Conservation (phyloP, 2,797 vertebrate genomes). For the Mergus octosetaceus region DNA sequence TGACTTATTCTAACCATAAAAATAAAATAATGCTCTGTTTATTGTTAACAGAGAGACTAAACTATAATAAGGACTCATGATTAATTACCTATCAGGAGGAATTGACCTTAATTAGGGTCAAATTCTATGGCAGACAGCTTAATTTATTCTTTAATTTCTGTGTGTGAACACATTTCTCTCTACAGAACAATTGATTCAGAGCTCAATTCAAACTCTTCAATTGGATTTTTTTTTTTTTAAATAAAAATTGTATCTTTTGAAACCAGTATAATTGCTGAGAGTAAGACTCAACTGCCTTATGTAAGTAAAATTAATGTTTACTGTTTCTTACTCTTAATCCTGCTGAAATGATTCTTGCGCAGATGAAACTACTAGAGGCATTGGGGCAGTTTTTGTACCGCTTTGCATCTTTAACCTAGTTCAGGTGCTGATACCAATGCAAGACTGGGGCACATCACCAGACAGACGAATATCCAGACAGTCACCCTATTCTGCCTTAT, state of each 20-base stretch:
- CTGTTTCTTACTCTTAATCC: background rate
- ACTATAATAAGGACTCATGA: conserved; percentile 67
- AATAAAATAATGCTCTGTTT: conserved; percentile 32
- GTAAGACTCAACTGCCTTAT: background rate
- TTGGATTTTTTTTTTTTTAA: background rate
- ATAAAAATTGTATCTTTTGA: background rate
- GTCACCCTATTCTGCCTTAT: background rate
- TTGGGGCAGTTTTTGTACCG: background rate
- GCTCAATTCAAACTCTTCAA: background rate
- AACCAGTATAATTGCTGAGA: background rate
- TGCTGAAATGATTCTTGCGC: background rate
- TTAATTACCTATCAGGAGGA: conserved; percentile 85
- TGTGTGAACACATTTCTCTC: background rate
- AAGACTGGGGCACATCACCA: background rate
- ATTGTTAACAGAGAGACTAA: background rate
- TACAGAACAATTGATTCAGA: background rate
- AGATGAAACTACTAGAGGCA: no score
- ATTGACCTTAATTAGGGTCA: conserved; percentile 83
- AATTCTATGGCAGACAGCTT: background rate
- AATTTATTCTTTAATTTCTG: conserved; percentile 29
- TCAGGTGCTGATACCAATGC: background rate
- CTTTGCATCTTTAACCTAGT: background rate
- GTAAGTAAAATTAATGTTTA: background rate
- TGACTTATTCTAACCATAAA: conserved; percentile 72
- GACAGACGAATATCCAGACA: background rate